These are phyloP conservation scores for Trachelus stipa DNA, from an alignment of 2,888 invertebrate genomes.

Conservation along the genomic window DNA sequence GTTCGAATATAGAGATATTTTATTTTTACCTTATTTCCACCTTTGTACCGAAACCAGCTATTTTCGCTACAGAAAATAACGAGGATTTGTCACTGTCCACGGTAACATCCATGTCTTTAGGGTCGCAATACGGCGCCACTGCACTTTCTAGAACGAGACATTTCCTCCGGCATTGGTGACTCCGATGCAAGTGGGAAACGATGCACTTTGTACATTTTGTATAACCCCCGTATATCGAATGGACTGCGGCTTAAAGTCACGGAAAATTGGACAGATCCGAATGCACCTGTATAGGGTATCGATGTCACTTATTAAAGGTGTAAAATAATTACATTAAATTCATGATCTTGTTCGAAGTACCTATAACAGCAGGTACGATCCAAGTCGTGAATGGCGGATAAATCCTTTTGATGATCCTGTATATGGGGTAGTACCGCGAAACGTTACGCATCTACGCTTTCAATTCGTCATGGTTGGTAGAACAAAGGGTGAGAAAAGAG, in stretches of 20 bases:
- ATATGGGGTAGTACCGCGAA: not conserved
- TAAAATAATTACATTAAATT: not conserved
- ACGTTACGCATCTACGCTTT: constrained; percentile 3
- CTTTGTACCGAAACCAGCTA: not conserved
- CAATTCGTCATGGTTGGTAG: constrained; percentile 16
- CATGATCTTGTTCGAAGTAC: not conserved
- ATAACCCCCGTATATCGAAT: not conserved
- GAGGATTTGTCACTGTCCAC: not conserved
- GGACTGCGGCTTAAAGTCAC: not conserved
- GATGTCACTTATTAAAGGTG: not conserved
- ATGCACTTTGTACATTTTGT: not conserved
- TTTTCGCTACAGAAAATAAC: not conserved
- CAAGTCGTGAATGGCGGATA: not conserved
- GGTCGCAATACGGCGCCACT: not conserved
- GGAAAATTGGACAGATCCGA: not conserved
- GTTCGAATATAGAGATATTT: not conserved
- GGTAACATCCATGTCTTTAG: not conserved
- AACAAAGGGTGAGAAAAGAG: constrained; percentile 6
- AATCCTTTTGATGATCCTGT: not conserved
- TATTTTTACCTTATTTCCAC: not conserved
- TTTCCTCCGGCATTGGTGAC: not conserved
- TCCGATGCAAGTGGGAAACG: not conserved
- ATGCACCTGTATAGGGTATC: not conserved
- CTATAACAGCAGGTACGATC: not conserved
- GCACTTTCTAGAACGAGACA: not conserved